Evolutionary conservation across 2,888 invertebrate species (phyloP).

Genomic region (Salticus scenicus): DNA sequence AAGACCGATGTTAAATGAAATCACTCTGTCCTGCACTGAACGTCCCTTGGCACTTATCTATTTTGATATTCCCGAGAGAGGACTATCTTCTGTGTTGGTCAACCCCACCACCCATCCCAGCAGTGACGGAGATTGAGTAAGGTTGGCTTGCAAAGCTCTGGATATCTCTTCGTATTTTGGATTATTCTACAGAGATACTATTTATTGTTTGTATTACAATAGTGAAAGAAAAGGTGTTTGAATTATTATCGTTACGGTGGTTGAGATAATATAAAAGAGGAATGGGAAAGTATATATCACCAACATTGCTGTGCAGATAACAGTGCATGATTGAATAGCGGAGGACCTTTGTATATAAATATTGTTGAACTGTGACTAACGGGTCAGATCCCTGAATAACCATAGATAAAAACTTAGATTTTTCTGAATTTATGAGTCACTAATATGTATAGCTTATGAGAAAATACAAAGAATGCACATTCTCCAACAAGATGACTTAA

Average conservation of each 20-base stretch:
- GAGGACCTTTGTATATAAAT: neutral
- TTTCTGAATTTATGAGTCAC: too few relatives aligned
- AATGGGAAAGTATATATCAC: neutral
- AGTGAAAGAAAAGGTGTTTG: neutral
- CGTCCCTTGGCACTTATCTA: neutral
- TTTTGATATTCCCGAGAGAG: neutral
- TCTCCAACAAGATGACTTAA: too few relatives aligned
- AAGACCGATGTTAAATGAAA: constrained; percentile 57
- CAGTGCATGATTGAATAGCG: neutral
- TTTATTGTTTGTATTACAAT: neutral
- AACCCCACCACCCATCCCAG: neutral
- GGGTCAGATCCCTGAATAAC: neutral
- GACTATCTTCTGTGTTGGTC: too few relatives aligned
- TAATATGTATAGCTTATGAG: too few relatives aligned
- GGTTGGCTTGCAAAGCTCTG: neutral
- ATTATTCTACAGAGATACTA: neutral
- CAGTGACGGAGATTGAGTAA: neutral
- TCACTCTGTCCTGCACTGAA: neutral
- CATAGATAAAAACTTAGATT: too few relatives aligned
- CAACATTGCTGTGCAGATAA: neutral
- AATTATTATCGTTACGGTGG: neutral
- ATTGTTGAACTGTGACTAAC: neutral
- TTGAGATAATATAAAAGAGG: neutral
- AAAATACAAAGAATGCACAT: too few relatives aligned
- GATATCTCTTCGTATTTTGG: neutral